These are phyloP conservation scores for Apolygus lucorum DNA, from an alignment of 1,140 invertebrate species.

Conservation along the genomic window DNA sequence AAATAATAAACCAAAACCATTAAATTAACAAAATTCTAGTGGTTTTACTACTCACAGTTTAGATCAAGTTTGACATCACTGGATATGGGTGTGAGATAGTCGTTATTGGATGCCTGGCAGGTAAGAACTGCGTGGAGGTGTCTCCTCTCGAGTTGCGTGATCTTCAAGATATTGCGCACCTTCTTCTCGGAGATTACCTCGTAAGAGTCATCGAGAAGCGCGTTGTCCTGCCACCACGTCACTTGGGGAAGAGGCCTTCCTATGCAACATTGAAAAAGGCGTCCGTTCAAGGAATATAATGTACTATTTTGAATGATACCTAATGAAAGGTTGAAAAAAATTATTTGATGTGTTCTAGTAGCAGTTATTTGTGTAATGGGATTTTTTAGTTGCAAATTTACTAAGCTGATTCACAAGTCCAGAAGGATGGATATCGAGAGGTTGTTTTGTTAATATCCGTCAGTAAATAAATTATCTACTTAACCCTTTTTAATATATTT, in stretches of 20 bases:
- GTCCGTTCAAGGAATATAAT: too few relatives aligned
- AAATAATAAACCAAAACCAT: too few relatives aligned
- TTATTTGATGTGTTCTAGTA: too few relatives aligned
- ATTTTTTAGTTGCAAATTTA: too few relatives aligned
- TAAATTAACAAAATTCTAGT: neutral
- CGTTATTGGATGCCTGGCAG: slow-evolving; percentile 69
- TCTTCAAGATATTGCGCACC: slow-evolving; percentile 55
- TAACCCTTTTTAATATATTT: too few relatives aligned
- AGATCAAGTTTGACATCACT: slow-evolving; percentile 64
- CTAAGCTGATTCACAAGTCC: too few relatives aligned
- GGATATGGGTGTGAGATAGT: slow-evolving; percentile 60
- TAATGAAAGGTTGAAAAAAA: too few relatives aligned
- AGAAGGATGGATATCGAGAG: too few relatives aligned
- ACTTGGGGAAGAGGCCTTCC: slow-evolving; percentile 63
- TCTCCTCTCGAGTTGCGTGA: slow-evolving; percentile 53
- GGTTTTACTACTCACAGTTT: slow-evolving; percentile 57
- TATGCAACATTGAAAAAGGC: slow-evolving; percentile 37
- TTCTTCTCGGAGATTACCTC: slow-evolving; percentile 51
- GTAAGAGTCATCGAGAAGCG: slow-evolving; percentile 58
- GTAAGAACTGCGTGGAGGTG: slow-evolving; percentile 59
- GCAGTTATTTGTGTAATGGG: too few relatives aligned
- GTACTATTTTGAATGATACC: too few relatives aligned
- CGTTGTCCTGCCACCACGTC: slow-evolving; percentile 67
- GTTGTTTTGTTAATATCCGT: too few relatives aligned
- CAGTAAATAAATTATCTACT: too few relatives aligned